Percentiles rank a stretch among this genome's conserved stretches.
Conservation (phyloP, 1,140 invertebrate species). For the Leptonema lineaticorne region DNA sequence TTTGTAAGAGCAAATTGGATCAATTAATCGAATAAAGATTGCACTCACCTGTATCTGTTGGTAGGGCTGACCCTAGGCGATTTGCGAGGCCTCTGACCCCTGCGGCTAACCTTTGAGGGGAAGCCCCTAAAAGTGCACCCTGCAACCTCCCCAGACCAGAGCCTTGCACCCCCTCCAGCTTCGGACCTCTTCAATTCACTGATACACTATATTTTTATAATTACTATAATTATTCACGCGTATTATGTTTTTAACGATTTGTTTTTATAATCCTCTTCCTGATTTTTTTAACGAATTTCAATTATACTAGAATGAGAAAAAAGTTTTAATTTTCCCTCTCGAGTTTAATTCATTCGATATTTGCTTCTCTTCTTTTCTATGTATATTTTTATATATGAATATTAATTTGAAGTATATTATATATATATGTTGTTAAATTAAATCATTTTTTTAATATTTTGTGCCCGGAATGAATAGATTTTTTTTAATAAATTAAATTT, state of each 20-base stretch:
- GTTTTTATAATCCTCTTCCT: not conserved
- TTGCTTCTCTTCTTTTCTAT: not conserved
- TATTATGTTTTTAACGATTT: not conserved
- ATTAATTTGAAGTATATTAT: not conserved
- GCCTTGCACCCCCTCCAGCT: slow-evolving; percentile 54
- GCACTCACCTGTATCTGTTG: slow-evolving; percentile 40
- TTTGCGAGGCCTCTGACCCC: slow-evolving; percentile 46
- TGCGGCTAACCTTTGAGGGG: slow-evolving; percentile 56
- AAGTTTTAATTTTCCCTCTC: too few relatives aligned
- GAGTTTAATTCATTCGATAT: not conserved
- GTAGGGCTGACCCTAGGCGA: slow-evolving; percentile 35
- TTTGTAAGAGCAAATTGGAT: slow-evolving; percentile 28
- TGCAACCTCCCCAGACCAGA: slow-evolving; percentile 55
- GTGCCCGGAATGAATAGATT: slow-evolving; percentile 6
- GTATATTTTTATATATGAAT: not conserved
- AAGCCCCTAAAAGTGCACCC: slow-evolving; percentile 55
- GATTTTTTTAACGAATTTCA: not conserved
- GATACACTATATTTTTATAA: slow-evolving; percentile 2
- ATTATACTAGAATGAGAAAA: not conserved
- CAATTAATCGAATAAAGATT: slow-evolving; percentile 15
- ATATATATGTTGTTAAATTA: not conserved
- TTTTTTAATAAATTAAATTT: too few relatives aligned
- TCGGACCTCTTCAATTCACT: slow-evolving; percentile 48
- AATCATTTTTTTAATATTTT: not conserved
- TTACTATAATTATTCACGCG: too few relatives aligned